Percentiles rank a stretch among this genome's conserved stretches.
Conservation (phyloP, 2,113 vertebrate species). For the Fukomys damarensis region DNA sequence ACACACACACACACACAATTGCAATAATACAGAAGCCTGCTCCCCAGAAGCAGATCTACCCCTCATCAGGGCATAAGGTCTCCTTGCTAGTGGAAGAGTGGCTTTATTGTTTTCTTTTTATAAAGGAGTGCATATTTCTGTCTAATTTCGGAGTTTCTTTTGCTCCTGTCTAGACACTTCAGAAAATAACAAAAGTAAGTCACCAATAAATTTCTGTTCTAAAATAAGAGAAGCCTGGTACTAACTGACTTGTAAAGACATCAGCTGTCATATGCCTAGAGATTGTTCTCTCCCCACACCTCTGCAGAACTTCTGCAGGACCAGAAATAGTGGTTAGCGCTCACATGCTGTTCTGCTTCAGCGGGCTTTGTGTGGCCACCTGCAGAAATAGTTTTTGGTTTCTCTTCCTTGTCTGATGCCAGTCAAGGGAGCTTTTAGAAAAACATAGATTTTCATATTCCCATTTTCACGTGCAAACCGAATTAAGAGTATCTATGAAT, state of each 20-base stretch:
- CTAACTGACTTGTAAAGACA: conserved; percentile 29
- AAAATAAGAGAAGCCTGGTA: conserved; percentile 58
- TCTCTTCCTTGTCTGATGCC: conserved; percentile 80
- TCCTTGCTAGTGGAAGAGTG: neutral
- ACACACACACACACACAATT: neutral
- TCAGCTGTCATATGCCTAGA: neutral
- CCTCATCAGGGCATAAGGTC: neutral
- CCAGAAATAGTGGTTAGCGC: conserved; percentile 72
- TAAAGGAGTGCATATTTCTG: conserved; percentile 46
- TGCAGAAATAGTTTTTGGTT: conserved; percentile 78
- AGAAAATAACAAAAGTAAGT: conserved; percentile 68
- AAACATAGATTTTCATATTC: conserved; percentile 74
- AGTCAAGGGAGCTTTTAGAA: conserved; percentile 57
- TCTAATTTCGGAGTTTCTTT: conserved; percentile 63
- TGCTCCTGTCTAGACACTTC: conserved; percentile 69
- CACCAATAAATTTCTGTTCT: conserved; percentile 53
- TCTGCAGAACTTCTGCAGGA: neutral
- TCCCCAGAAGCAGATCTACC: neutral
- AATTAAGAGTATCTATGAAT: neutral
- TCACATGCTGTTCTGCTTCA: conserved; percentile 78
- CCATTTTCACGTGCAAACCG: neutral
- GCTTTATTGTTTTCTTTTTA: neutral
- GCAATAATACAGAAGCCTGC: neutral
- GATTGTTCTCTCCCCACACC: neutral
- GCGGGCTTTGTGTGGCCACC: conserved; percentile 59